These are phyloP conservation scores for Myotis lucifugus DNA, from an alignment of 2,113 vertebrate species.

Conservation along the genomic window DNA sequence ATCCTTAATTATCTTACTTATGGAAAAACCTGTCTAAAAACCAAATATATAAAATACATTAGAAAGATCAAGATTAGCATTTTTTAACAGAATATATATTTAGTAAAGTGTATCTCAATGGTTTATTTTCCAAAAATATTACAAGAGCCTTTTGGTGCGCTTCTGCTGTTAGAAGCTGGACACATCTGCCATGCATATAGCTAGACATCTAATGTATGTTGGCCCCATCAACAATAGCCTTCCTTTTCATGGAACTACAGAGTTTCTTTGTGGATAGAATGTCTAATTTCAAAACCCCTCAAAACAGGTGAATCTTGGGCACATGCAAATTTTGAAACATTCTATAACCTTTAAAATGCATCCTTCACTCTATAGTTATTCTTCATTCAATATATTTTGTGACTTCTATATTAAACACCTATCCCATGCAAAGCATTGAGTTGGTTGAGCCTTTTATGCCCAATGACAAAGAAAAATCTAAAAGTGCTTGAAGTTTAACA, in stretches of 20 bases:
- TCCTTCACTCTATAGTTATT: neutral
- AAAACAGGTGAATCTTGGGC: neutral
- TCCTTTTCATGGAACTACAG: neutral
- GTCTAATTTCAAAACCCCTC: neutral
- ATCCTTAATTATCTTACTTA: slow-evolving; percentile 39
- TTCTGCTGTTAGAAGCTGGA: neutral
- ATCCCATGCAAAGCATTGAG: neutral
- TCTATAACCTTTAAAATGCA: neutral
- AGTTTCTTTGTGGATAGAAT: neutral
- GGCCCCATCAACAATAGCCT: neutral
- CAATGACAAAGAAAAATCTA: neutral
- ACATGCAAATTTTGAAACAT: neutral
- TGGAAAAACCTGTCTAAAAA: slow-evolving; percentile 51
- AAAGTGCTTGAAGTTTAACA: neutral
- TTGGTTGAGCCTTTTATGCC: neutral
- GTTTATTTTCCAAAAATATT: neutral
- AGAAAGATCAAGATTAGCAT: neutral
- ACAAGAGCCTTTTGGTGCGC: neutral
- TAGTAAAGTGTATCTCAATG: neutral
- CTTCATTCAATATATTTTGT: neutral
- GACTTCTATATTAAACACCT: neutral
- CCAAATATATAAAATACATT: slow-evolving; percentile 10
- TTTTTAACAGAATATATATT: slow-evolving; percentile 2
- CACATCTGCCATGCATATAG: neutral
- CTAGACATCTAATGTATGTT: neutral